phyloP scores from a whole-genome alignment of 2,113 vertebrate genomes.

The Xenopus laevis region DNA sequence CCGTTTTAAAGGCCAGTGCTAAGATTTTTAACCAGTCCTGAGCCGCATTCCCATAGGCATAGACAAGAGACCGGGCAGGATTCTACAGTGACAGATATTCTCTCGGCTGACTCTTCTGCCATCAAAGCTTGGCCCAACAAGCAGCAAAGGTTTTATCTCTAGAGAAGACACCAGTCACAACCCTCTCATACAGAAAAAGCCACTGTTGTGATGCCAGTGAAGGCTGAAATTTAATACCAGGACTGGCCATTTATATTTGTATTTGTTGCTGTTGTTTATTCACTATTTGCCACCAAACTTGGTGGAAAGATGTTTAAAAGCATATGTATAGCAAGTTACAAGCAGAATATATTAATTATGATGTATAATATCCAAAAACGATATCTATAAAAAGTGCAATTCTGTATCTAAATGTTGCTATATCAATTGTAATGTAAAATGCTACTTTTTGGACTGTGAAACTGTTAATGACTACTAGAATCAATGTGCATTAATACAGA shows the following conservation, averaged over 20 bases:
- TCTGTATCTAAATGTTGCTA: too few relatives aligned
- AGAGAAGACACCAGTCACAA: constrained; percentile 23
- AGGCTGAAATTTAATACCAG: constrained; percentile 20
- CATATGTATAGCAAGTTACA: too few relatives aligned
- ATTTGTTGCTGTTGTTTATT: too few relatives aligned
- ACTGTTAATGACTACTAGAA: too few relatives aligned
- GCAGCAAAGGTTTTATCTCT: constrained; percentile 43
- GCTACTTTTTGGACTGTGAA: too few relatives aligned
- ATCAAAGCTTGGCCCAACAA: constrained; percentile 33
- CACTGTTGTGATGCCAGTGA: constrained; percentile 33
- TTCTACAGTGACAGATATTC: constrained; percentile 42
- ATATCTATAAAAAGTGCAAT: too few relatives aligned
- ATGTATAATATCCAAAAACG: too few relatives aligned
- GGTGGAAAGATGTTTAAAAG: too few relatives aligned
- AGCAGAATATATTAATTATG: too few relatives aligned
- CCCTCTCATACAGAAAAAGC: constrained; percentile 31
- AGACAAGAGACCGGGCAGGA: constrained; percentile 32
- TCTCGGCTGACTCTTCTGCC: constrained; percentile 37
- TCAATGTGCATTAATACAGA: too few relatives aligned
- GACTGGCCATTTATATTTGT: too few relatives aligned
- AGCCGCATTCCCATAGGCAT: constrained; percentile 38
- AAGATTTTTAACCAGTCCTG: constrained; percentile 36
- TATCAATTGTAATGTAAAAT: neutral
- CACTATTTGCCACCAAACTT: too few relatives aligned
- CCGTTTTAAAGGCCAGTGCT: constrained; percentile 16